Conservation (phyloP, 2,113 vertebrate genomes). For the Pomatostomus ruficeps region DNA sequence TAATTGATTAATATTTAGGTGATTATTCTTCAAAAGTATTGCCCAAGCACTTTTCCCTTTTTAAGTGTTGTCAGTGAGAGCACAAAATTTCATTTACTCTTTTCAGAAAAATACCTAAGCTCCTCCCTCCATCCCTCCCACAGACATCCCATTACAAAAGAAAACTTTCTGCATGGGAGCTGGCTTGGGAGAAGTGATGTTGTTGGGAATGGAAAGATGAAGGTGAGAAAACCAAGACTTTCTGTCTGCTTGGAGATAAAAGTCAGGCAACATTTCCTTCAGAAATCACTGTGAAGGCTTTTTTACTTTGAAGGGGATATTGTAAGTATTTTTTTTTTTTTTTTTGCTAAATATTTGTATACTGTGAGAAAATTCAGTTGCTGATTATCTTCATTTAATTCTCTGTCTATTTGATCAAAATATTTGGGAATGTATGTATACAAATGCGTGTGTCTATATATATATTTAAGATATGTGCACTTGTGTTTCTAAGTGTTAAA, state of each 20-base stretch:
- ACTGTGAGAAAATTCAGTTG: neutral
- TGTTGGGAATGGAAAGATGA: neutral
- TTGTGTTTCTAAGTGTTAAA: neutral
- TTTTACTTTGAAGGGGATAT: neutral
- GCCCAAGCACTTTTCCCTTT: slow-evolving; percentile 4
- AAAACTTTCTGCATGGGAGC: neutral
- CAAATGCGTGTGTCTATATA: neutral
- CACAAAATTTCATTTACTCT: slow-evolving; percentile 44
- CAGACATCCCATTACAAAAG: neutral
- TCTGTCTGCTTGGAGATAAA: neutral
- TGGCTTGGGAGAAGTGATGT: neutral
- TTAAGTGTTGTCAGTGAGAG: slow-evolving; percentile 27
- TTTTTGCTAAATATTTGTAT: neutral
- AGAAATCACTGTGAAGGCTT: neutral
- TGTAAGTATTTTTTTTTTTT: slow-evolving; percentile 5
- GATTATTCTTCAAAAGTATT: slow-evolving; percentile 34
- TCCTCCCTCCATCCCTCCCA: slow-evolving; percentile 54
- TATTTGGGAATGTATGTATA: neutral
- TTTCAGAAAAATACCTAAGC: neutral
- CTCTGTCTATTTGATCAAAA: neutral
- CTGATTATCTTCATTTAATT: neutral
- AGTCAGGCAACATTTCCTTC: neutral
- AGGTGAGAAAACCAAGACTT: neutral
- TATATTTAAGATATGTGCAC: neutral
- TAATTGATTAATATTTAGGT: slow-evolving; percentile 28